phyloP scores from a whole-genome alignment of 2,888 invertebrate species.

The Drosophila borealis region DNA sequence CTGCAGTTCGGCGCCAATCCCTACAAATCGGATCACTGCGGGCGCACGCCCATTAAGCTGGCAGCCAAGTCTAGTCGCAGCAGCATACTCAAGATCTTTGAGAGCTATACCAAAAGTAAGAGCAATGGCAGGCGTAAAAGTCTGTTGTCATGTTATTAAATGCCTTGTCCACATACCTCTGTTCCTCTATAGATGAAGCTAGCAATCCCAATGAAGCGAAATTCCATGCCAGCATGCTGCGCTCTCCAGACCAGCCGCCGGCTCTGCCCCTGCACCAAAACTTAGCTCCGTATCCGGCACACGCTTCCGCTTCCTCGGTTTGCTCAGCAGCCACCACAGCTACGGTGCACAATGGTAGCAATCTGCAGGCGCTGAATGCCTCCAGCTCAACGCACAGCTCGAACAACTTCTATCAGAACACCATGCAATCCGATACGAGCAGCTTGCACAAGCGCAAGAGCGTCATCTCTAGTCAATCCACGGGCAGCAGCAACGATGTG shows the following conservation, averaged over 20 bases:
- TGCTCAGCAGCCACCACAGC: conserved; percentile 83
- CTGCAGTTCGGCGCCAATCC: conserved; percentile 94
- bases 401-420: conserved; percentile 85
- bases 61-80: conserved; percentile 96
- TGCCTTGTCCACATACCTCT: conserved; percentile 19
- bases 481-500: conserved; percentile 85
- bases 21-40: conserved; percentile 93
- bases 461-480: conserved; percentile 85
- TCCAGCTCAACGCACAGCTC: conserved; percentile 85
- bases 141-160: conserved; percentile 54
- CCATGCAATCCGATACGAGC: conserved; percentile 85
- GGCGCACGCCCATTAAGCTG: conserved; percentile 94
- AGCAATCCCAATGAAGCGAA: conserved; percentile 84
- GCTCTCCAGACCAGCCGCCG: conserved; percentile 85
- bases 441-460: conserved; percentile 85
- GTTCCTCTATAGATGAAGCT: conserved; percentile 80
- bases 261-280: conserved; percentile 81
- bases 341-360: conserved; percentile 81
- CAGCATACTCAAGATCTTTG: conserved; percentile 92
- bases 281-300: conserved; percentile 72
- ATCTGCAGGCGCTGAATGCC: conserved; percentile 82
- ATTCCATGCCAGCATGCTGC: conserved; percentile 84
- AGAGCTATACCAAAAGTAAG: conserved; percentile 87
- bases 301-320: conserved; percentile 80
- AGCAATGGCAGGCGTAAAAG: conserved; percentile 26